A percentile compares a stretch with the other conserved stretches of the same genome.
phyloP scores from a whole-genome alignment of 2,797 vertebrate species.

The Margarornis squamiger region DNA sequence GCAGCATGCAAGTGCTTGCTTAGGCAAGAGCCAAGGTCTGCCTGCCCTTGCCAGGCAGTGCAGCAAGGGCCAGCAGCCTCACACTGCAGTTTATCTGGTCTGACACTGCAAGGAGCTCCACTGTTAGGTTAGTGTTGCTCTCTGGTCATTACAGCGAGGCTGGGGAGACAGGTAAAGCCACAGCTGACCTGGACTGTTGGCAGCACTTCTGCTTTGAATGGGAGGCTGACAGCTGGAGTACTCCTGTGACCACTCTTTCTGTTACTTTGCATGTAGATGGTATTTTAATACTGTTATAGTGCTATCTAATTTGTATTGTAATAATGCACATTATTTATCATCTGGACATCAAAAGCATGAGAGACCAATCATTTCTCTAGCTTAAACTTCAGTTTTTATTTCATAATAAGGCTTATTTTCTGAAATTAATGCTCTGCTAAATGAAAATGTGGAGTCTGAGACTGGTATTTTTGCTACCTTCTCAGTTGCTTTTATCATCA shows the following conservation, averaged over 20 bases:
- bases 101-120: background rate
- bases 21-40: background rate
- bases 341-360: background rate
- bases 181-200: background rate
- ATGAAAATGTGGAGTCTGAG: background rate
- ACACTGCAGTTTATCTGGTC: accelerated
- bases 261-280: background rate
- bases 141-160: background rate
- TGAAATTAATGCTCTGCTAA: background rate
- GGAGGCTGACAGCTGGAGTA: background rate
- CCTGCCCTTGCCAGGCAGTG: accelerated
- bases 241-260: background rate
- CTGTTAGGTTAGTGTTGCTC: background rate
- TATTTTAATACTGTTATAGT: background rate
- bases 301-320: background rate
- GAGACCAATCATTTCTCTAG: background rate
- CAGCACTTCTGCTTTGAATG: background rate
- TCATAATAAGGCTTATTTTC: background rate
- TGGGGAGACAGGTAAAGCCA: background rate
- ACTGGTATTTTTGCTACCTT: background rate
- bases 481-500: background rate
- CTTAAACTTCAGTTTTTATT: background rate
- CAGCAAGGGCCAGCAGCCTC: background rate
- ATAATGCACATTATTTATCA: background rate
- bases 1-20: background rate